A percentile compares a stretch with the other conserved stretches of the same genome.
These are phyloP conservation scores for Tapirus terrestris DNA, from an alignment of 2,113 vertebrate species.

Conservation along the genomic window DNA sequence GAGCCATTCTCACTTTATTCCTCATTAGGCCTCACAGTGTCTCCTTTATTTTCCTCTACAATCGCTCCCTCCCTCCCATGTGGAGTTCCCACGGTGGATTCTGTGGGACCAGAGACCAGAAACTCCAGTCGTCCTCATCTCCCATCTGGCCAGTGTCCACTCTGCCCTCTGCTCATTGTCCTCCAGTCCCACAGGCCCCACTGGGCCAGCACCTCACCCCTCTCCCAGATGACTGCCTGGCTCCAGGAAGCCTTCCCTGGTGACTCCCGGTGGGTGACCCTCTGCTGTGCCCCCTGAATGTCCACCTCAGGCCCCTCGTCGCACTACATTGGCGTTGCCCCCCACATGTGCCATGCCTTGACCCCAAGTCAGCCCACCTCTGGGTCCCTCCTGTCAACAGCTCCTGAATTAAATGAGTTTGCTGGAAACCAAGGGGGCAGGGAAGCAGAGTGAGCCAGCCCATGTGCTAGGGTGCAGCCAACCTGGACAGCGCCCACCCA, in stretches of 20 bases:
- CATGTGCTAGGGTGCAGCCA: background rate
- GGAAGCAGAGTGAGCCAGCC: background rate
- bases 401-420: background rate
- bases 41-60: background rate
- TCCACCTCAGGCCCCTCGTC: background rate
- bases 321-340: background rate
- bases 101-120: background rate
- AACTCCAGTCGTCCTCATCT: too few relatives aligned
- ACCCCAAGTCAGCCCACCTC: background rate
- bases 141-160: accelerated
- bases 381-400: background rate
- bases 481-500: accelerated
- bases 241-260: background rate
- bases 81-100: background rate
- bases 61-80: accelerated
- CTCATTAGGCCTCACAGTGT: accelerated
- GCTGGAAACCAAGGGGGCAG: background rate
- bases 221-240: background rate
- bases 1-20: accelerated
- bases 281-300: background rate
- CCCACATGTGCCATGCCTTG: background rate
- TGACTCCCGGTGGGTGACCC: too few relatives aligned
- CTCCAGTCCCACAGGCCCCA: background rate
- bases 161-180: background rate
- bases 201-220: background rate